Evolutionary conservation across 1,140 invertebrate genomes (phyloP), one percentile per base, ranked within the genome.

Genomic region (Cydia splendana): DNA sequence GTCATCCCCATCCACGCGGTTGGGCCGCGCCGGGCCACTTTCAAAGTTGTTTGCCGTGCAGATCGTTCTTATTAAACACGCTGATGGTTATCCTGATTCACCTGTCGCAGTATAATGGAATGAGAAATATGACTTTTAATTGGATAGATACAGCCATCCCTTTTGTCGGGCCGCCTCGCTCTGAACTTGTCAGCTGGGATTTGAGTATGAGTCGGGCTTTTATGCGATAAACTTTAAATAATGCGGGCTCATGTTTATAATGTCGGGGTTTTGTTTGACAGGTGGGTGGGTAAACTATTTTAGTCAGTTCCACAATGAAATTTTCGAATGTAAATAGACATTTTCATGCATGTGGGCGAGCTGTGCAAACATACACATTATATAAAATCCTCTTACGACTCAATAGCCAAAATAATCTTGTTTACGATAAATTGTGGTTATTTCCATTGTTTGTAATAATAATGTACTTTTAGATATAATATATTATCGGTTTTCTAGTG

Each of bases 41-140:
- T 87, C 85, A 87, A 91, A 91, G 85, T 91, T 90, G 87, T 89
- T 91, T 88, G 86, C 83, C 84, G 84, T 84, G 81, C 86, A 87
- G 82, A 86, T 80, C 84, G 83, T 75, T 85, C 79, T 86, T 88
- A 88, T 90, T 88, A 86, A 77, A 89, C 84, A 87, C 86, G 80
- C 84, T 85, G 85, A 90, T 87, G 83, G 84, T 91, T 87, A 91
- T 88, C 87, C 81, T 69, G 76, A 84, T 82, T 84, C 82, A 86
- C 80, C 81, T 85, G 89, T 76, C 83, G 85, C 79, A 65, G 76
- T 74, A 82, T 86, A 85, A 87, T 86, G 80, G 78, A 78, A 83
- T 78, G 77, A 78, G 81, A 81, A 83, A 81, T 83, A 82, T 80
- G 80, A 81, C 42, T 82, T 88, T 83, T 87, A 86, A 88, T 85